These are phyloP conservation scores for Tiaroga cobitis DNA, from an alignment of 2,797 vertebrate species.

Conservation along the genomic window DNA sequence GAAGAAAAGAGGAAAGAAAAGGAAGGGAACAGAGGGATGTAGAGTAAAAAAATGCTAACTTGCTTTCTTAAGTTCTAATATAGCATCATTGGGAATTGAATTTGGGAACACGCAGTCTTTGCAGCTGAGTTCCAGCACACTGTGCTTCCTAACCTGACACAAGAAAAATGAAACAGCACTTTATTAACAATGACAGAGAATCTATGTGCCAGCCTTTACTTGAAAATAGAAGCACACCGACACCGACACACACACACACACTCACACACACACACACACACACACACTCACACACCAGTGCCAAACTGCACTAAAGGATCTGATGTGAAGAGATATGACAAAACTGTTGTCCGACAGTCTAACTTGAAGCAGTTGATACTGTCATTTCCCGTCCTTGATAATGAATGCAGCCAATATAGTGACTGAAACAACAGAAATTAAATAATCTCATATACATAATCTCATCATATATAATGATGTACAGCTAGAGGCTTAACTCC, in stretches of 20 bases:
- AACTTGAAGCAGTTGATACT: neutral
- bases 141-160: constrained; percentile 35
- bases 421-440: neutral
- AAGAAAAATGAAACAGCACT: constrained; percentile 34
- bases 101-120: constrained; percentile 28
- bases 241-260: neutral
- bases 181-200: constrained; percentile 44
- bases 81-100: constrained; percentile 39
- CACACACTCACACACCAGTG: neutral
- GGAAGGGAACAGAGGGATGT: constrained; percentile 5
- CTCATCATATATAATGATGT: neutral
- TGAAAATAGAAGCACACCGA: neutral
- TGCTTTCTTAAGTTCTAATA: constrained; percentile 20
- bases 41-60: constrained; percentile 14
- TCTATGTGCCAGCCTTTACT: constrained; percentile 28
- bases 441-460: neutral
- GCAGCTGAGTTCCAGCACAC: constrained; percentile 27
- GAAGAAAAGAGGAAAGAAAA: constrained; percentile 26
- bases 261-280: constrained; percentile 2
- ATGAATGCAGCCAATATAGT: neutral
- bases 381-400: neutral
- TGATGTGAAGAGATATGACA: neutral
- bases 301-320: constrained; percentile 4
- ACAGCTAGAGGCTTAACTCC: neutral
- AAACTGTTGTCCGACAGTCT: neutral